Conservation (phyloP, 1,140 invertebrate species). For the Halictus rubicundus region DNA sequence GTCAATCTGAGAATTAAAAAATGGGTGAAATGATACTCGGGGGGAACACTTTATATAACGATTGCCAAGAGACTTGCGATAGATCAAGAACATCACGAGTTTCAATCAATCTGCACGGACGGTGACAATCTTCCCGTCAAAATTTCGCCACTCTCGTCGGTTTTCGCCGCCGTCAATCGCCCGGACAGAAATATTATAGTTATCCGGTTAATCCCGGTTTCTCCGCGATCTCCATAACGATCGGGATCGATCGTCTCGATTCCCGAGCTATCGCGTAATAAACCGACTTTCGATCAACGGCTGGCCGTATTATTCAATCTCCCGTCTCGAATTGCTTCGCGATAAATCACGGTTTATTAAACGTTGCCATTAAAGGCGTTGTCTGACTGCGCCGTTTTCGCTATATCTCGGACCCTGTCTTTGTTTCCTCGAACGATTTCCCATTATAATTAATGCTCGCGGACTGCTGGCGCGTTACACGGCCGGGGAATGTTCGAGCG, state of each 20-base stretch:
- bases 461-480: too few relatives aligned
- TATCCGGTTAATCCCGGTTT: neutral
- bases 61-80: too few relatives aligned
- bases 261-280: slow-evolving; percentile 12
- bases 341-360: slow-evolving; percentile 29
- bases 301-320: neutral
- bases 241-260: neutral
- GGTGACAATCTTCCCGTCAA: too few relatives aligned
- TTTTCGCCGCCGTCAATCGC: too few relatives aligned
- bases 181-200: too few relatives aligned
- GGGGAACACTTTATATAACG: too few relatives aligned
- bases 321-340: slow-evolving; percentile 16
- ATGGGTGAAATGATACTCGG: too few relatives aligned
- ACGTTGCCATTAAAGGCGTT: neutral
- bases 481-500: too few relatives aligned
- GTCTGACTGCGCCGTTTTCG: neutral
- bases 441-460: neutral
- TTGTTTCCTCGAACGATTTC: neutral
- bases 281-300: neutral
- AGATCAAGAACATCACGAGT: too few relatives aligned
- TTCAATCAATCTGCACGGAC: too few relatives aligned
- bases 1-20: too few relatives aligned
- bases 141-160: too few relatives aligned
- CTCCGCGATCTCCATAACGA: neutral
- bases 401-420: neutral